Conservation (phyloP, 2,888 invertebrate genomes). For the Yponomeuta malinellus region DNA sequence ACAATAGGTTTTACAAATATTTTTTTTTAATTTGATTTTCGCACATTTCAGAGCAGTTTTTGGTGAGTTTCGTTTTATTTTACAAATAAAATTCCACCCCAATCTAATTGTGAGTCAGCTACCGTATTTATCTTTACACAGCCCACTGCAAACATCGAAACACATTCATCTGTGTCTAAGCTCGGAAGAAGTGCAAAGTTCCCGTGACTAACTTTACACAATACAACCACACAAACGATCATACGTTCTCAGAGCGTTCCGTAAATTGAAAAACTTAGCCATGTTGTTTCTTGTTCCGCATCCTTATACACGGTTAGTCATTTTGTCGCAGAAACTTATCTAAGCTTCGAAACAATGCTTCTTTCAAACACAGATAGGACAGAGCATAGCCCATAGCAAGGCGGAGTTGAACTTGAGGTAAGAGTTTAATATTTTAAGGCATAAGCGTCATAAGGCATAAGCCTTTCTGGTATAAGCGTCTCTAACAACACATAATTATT, state of each 20-base stretch:
- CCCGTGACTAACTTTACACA: background rate
- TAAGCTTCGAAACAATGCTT: background rate
- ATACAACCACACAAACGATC: background rate
- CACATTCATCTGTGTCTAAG: background rate
- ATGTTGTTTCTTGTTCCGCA: background rate
- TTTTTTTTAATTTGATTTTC: too few relatives aligned
- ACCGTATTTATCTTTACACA: too few relatives aligned
- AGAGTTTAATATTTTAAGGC: background rate
- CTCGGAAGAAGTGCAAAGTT: background rate
- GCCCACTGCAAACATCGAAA: background rate
- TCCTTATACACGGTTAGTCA: background rate
- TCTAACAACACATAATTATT: too few relatives aligned
- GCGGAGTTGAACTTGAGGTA: too few relatives aligned
- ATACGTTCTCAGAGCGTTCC: background rate
- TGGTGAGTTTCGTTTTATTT: too few relatives aligned
- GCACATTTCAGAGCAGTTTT: too few relatives aligned
- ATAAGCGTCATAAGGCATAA: too few relatives aligned
- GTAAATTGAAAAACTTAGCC: background rate
- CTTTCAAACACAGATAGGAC: background rate
- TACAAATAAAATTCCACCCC: too few relatives aligned
- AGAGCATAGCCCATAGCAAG: background rate
- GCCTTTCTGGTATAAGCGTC: too few relatives aligned
- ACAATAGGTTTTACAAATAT: too few relatives aligned
- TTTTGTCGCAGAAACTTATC: background rate
- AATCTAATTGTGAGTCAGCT: too few relatives aligned